Evolutionary conservation across 1,140 invertebrate species (phyloP), one percentile per base, ranked within the genome.

Genomic region (Prorops nasuta): DNA sequence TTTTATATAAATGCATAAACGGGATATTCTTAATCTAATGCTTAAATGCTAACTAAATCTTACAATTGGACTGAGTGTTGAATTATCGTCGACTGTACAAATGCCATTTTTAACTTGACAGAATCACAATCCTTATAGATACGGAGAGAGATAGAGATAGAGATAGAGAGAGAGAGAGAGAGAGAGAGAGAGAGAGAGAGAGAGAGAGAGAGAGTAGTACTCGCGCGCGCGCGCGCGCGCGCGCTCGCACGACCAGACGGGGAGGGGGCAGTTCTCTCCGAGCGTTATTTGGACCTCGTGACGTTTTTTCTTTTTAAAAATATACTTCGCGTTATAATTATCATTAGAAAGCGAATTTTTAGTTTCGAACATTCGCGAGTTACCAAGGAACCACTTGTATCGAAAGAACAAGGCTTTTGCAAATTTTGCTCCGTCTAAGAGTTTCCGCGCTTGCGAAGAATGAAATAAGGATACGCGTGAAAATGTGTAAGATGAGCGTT

Each of bases 1-100:
- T n/a, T n/a, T n/a, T n/a, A n/a, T n/a, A n/a, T n/a, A n/a, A n/a
- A n/a, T n/a, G n/a, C n/a, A n/a, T n/a, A n/a, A n/a, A n/a, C n/a
- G n/a, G n/a, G n/a, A n/a, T n/a, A n/a, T n/a, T n/a, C n/a, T n/a
- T n/a, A 62, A 62, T 57, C 50, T 46, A 60, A 22, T 42, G 6
- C 58, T 62, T 60, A 62, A 60, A 21, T 38, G 48, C 59, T 63
- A 58, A 62, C 45, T 58, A 49, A 63, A 62, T 55, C 51, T 54
- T 62, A 63, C 49, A 49, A 44, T 54, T 52, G 59, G 59, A 62
- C 55, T 58, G 55, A 62, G 41, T 51, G 55, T 58, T 63, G 55
- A 63, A 63, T 63, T 63, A 62, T 60, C 45, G 43, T 63, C 55
- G 55, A 63, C 60, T 63, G 60, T 63, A 63, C 60, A 63, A 48